phyloP scores from a whole-genome alignment of 1,140 invertebrate species.

The Conopomorpha cramerella region DNA sequence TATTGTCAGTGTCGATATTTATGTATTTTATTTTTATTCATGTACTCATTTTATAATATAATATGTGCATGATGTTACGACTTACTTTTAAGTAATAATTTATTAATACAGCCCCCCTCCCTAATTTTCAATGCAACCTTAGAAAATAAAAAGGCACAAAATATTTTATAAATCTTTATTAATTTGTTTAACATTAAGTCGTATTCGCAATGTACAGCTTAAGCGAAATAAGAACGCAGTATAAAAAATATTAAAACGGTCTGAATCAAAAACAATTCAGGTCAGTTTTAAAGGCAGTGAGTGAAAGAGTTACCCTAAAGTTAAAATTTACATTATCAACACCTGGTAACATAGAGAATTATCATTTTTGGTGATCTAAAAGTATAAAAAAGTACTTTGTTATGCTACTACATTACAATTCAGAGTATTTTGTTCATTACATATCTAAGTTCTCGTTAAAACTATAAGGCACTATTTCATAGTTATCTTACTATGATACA shows the following conservation, averaged over 20 bases:
- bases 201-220: slow-evolving; percentile 52
- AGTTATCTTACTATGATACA: slow-evolving; percentile 57
- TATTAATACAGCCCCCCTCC: too few relatives aligned
- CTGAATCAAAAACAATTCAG: slow-evolving; percentile 26
- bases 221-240: slow-evolving; percentile 38
- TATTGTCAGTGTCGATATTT: too few relatives aligned
- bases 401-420: slow-evolving; percentile 35
- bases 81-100: too few relatives aligned
- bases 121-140: too few relatives aligned
- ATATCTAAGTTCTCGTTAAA: slow-evolving; percentile 23
- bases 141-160: slow-evolving; percentile 14
- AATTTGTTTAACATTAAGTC: slow-evolving; percentile 43
- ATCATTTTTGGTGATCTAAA: slow-evolving; percentile 43
- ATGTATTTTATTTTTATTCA: too few relatives aligned
- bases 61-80: too few relatives aligned
- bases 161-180: slow-evolving; percentile 25
- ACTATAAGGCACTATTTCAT: slow-evolving; percentile 59
- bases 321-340: too few relatives aligned
- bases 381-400: slow-evolving; percentile 19
- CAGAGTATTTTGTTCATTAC: slow-evolving; percentile 35
- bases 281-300: slow-evolving; percentile 47
- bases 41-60: too few relatives aligned
- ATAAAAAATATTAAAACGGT: slow-evolving; percentile 28
- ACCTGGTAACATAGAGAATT: slow-evolving; percentile 49
- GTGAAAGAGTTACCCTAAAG: too few relatives aligned